Evolutionary conservation across 2,797 vertebrate species (phyloP).

Genomic region (Anguilla pacifica): DNA sequence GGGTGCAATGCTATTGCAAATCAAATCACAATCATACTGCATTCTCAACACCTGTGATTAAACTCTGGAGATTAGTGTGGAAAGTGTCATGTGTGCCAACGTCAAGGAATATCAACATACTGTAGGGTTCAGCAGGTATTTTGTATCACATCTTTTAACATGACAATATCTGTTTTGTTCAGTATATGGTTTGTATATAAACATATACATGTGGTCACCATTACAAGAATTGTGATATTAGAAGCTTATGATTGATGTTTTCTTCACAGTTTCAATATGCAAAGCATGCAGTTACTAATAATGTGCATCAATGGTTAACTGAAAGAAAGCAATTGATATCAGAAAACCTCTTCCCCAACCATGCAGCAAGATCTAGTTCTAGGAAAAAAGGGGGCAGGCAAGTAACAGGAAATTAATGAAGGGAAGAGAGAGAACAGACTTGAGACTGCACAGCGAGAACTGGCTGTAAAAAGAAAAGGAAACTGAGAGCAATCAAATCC

Average conservation of each 20-base stretch:
- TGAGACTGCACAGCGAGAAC: neutral
- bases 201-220: neutral
- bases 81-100: too few species aligned
- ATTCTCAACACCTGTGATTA: neutral
- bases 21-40: neutral
- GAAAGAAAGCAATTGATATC: neutral
- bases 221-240: neutral
- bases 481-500: neutral
- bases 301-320: slow-evolving; percentile 3
- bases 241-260: neutral
- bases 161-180: neutral
- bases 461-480: neutral
- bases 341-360: neutral
- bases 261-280: neutral
- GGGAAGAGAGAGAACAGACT: neutral
- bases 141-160: neutral
- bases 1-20: neutral
- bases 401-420: neutral
- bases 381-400: neutral
- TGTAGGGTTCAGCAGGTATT: neutral
- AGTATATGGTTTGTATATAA: neutral
- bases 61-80: too few species aligned
- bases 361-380: neutral
- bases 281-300: neutral
- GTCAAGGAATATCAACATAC: neutral